These are phyloP conservation scores for Willisornis vidua DNA, from an alignment of 2,113 vertebrate species.

Conservation along the genomic window DNA sequence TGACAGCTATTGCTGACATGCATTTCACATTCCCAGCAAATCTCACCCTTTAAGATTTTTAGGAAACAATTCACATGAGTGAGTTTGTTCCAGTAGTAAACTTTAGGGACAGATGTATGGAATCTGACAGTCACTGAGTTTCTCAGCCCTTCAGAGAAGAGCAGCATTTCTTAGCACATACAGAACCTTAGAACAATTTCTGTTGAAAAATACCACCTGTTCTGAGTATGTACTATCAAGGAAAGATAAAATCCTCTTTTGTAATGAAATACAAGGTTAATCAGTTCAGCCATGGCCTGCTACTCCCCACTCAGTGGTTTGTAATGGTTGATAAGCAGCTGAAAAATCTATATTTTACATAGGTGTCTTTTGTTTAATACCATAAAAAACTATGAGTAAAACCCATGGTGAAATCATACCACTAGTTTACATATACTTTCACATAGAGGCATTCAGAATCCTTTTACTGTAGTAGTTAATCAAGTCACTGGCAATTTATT, in stretches of 20 bases:
- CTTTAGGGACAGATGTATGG: background rate
- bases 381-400: background rate
- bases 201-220: background rate
- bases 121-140: background rate
- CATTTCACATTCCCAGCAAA: background rate
- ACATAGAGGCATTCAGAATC: background rate
- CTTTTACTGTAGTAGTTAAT: background rate
- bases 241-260: background rate
- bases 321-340: background rate
- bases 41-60: background rate
- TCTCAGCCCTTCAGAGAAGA: background rate
- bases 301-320: background rate
- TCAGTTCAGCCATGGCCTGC: background rate
- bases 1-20: background rate
- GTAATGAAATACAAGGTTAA: background rate
- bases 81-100: background rate
- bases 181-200: background rate
- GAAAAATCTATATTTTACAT: background rate
- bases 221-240: background rate
- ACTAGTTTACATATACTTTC: background rate
- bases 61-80: background rate
- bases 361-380: background rate
- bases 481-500: background rate
- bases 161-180: background rate
- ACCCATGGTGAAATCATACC: background rate